These are phyloP conservation scores for Orthosia incerta DNA, from an alignment of 2,888 invertebrate genomes.

Conservation along the genomic window DNA sequence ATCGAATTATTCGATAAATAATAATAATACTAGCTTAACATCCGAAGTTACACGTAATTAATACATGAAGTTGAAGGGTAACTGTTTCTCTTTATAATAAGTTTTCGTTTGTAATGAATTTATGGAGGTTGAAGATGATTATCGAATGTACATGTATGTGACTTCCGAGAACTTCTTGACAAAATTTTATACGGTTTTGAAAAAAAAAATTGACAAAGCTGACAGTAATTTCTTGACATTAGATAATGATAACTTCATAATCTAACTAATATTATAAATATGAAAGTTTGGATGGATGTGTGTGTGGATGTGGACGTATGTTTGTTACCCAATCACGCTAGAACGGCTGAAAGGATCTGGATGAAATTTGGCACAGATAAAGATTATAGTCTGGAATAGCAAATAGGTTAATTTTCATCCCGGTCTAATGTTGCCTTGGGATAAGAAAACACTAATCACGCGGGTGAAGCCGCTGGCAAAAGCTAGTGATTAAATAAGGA, in stretches of 20 bases:
- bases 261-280: no score
- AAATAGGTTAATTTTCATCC: no score
- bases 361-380: no score
- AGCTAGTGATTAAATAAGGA: not conserved
- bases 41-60: slow-evolving; percentile 47
- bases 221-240: not conserved
- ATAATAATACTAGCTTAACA: slow-evolving; percentile 42
- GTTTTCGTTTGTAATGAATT: slow-evolving; percentile 23
- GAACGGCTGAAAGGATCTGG: no score
- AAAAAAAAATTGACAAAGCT: not conserved
- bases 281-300: no score
- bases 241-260: not conserved
- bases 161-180: not conserved
- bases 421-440: no score
- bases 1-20: slow-evolving; percentile 74
- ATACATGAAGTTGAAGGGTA: slow-evolving; percentile 27
- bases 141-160: not conserved
- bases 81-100: slow-evolving; percentile 23
- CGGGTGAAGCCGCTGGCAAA: no score
- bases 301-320: no score
- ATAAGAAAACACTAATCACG: no score
- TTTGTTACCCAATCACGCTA: no score
- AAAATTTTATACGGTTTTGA: not conserved
- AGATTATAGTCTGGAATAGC: no score
- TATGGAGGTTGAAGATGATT: slow-evolving; percentile 11